These are phyloP conservation scores for Dusona sp. DNA, from an alignment of 2,888 invertebrate genomes.

Conservation along the genomic window DNA sequence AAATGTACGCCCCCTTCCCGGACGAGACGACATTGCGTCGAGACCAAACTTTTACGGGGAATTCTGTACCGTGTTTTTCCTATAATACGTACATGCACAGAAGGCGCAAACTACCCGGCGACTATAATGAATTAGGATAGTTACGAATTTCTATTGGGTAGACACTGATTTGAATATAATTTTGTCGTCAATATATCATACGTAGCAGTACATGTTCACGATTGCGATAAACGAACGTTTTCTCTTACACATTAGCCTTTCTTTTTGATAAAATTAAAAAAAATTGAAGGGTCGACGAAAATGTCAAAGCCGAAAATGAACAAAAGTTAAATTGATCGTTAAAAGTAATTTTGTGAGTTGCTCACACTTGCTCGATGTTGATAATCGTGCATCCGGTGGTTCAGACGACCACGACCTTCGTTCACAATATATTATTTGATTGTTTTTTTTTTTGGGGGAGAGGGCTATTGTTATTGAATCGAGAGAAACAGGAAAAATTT, in stretches of 20 bases:
- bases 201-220: no score
- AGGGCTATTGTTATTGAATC: neutral
- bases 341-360: neutral
- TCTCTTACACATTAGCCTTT: no score
- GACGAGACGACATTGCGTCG: conserved; percentile 67
- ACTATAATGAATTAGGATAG: no score
- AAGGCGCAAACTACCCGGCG: no score
- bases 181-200: no score
- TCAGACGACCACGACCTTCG: neutral
- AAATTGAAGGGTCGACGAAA: neutral
- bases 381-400: conserved; percentile 4
- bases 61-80: conserved; percentile 19
- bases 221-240: no score
- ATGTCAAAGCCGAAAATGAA: neutral
- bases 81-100: no score
- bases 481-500: neutral
- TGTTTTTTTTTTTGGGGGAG: neutral
- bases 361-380: neutral
- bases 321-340: neutral
- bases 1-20: conserved; percentile 75
- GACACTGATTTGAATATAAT: no score
- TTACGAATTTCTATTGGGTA: no score
- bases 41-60: conserved; percentile 70
- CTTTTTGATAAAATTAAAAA: no score
- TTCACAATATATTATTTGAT: neutral